Evolutionary conservation across 2,797 vertebrate species (phyloP).

Genomic region (Mormyrus proboscirostris): DNA sequence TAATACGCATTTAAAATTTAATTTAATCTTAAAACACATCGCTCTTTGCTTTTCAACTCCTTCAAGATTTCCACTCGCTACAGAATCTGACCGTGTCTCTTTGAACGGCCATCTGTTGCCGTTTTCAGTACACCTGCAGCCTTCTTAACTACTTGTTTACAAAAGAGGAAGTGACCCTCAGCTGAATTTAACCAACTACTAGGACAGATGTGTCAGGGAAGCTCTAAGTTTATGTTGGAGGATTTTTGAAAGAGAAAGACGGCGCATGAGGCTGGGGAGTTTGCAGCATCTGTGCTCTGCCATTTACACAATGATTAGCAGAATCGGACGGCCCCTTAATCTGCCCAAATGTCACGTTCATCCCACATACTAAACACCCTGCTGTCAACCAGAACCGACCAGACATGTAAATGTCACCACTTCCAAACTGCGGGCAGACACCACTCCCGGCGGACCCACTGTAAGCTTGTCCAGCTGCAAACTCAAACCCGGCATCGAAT

Average conservation of each 20-base stretch:
- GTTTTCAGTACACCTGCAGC: neutral
- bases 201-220: neutral
- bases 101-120: neutral
- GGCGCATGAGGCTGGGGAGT: neutral
- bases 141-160: neutral
- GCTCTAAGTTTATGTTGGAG: neutral
- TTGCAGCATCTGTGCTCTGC: constrained; percentile 5
- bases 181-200: neutral
- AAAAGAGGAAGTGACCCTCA: neutral
- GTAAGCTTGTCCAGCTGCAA: neutral
- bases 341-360: constrained; percentile 12
- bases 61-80: neutral
- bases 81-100: neutral
- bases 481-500: neutral
- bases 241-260: neutral
- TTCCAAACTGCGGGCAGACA: neutral
- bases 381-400: neutral
- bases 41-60: neutral
- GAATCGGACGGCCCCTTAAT: constrained; percentile 10
- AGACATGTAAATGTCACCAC: neutral
- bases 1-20: neutral
- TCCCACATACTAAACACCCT: neutral
- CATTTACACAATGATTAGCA: constrained; percentile 14
- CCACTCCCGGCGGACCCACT: neutral
- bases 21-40: neutral